These are phyloP conservation scores for zebrafish (Danio rerio) DNA, from an alignment of 2,113 vertebrate species.

Conservation along the genomic window GRCz12tu NC_133194.1:11326501-11327000, in stretches of 20 bases:
- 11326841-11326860: conserved; percentile 76
- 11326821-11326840: conserved; percentile 87
- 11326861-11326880: conserved; percentile 60
- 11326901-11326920: background rate
- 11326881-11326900: background rate
- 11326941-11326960: background rate
- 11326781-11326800: conserved; percentile 83
- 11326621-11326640: background rate
- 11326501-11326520: conserved; percentile 43
- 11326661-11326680: background rate
- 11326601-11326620: conserved; percentile 3
- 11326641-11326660: background rate
- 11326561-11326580: conserved; percentile 43
- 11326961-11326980: background rate
- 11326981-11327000: background rate
- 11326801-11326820: conserved; percentile 84
- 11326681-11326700: conserved; percentile 34
- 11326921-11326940: background rate
- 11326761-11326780: conserved; percentile 68
- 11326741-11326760: conserved; percentile 41
- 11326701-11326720: conserved; percentile 43
- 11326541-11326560: conserved; percentile 43
- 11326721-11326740: conserved; percentile 48
- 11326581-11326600: conserved; percentile 41
- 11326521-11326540: conserved; percentile 33